These are phyloP conservation scores for Drosophila neocordata DNA, from an alignment of 1,140 invertebrate genomes.

Conservation along the genomic window DNA sequence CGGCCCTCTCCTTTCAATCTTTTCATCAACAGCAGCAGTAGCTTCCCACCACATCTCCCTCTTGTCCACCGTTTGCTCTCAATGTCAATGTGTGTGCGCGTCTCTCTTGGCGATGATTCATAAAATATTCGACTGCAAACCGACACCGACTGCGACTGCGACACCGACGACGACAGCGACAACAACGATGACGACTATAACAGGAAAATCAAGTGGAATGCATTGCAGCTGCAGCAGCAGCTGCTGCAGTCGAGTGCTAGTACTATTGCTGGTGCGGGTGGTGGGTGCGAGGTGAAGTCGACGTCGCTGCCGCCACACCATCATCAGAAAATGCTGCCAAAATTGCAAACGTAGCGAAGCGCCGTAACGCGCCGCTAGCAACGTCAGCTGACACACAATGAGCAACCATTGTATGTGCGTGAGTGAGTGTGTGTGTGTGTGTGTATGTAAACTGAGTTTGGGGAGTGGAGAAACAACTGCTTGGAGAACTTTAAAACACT, in stretches of 20 bases:
- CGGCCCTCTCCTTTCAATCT: background rate
- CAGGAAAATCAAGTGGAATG: conserved; percentile 80
- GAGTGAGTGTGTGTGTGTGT: background rate
- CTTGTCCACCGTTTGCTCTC: conserved; percentile 63
- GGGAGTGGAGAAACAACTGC: background rate
- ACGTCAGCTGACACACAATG: conserved; percentile 78
- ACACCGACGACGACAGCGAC: background rate
- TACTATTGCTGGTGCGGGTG: conserved; percentile 4
- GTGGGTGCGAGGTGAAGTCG: conserved; percentile 46
- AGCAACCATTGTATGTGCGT: conserved; percentile 53
- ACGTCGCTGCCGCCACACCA: conserved; percentile 29
- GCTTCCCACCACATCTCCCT: background rate
- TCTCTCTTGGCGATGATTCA: conserved; percentile 64
- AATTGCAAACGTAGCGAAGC: conserved; percentile 61
- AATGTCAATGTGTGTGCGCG: conserved; percentile 68
- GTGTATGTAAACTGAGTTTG: background rate
- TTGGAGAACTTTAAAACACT: conserved; percentile 4
- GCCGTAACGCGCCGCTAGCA: conserved; percentile 31
- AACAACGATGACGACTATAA: conserved; percentile 43
- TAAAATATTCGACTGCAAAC: conserved; percentile 68
- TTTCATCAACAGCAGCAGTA: background rate
- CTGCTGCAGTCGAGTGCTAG: conserved; percentile 18
- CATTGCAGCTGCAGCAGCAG: conserved; percentile 65
- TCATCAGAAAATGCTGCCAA: conserved; percentile 43
- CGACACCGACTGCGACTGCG: background rate